Evolutionary conservation across 2,888 invertebrate species (phyloP), one percentile per base, ranked within the genome.

Genomic region (Synanthedon andrenaeformis): DNA sequence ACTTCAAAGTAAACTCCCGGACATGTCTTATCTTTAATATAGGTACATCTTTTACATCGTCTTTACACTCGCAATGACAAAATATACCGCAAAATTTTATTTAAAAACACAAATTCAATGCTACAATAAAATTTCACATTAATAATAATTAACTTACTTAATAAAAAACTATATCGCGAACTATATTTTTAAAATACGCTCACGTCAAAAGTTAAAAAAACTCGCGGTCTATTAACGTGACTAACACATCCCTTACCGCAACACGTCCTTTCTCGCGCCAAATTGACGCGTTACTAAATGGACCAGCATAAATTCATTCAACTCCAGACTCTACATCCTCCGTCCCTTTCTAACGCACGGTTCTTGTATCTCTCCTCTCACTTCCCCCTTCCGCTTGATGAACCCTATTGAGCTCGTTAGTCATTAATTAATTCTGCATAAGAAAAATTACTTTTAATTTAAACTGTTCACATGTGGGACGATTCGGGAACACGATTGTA

Each of bases 371-470:
- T 14, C 42, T 54, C 56, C 57, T 61, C 73, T 49, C 41, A 10
- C 54, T 81, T 66, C 51, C 59, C 77, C 79, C 83, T 84, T 85
- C 86, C 86, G 85, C 86, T 72, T 84, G 83, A 87, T 79, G 84
- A 82, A 84, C 82, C 82, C 86, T 83, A 86, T 85, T 85, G 83
- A 83, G 86, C 86, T 87, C 82, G 86, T 86, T 87, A 86, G 85
- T 85, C 82, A 86, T 86, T 87, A 85, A 86, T 87, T 86, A 85
- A 86, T 85, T 84, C 86, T 83, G 86, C 86, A 85, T 85, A 87
- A 84, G 86, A 85, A 86, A 35, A 87, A 85, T 84, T 84, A 82
- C 76, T 85, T 85, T 85, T 85, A 86, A 85, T 87, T 87, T 83
- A 84, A 84, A 81, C 78, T 70, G 76, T 75, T 72, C 77, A 78